Conservation (phyloP, 2,797 vertebrate species). For the Melopsittacus undulatus region DNA sequence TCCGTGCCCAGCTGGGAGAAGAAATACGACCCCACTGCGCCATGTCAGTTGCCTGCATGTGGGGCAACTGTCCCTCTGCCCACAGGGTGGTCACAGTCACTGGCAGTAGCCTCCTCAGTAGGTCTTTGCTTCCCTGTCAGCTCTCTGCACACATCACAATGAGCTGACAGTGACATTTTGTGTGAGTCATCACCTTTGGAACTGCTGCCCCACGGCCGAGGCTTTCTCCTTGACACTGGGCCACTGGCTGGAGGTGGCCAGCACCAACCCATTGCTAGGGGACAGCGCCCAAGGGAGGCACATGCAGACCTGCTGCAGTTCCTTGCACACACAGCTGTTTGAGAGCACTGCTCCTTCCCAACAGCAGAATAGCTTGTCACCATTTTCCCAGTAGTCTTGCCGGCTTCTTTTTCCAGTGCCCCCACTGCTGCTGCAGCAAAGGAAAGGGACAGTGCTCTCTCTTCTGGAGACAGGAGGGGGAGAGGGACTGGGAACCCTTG, state of each 20-base stretch:
- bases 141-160: background rate
- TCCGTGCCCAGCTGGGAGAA: background rate
- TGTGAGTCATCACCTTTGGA: background rate
- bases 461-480: background rate
- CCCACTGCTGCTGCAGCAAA: background rate
- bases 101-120: background rate
- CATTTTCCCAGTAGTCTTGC: background rate
- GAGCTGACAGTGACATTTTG: background rate
- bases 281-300: background rate
- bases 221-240: background rate
- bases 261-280: background rate
- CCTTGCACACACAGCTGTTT: background rate
- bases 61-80: background rate
- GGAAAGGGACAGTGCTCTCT: background rate
- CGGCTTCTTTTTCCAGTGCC: background rate
- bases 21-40: too few relatives aligned
- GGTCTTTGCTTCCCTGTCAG: background rate
- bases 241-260: background rate
- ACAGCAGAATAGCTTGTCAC: background rate
- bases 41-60: background rate
- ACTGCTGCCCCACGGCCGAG: background rate
- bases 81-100: background rate
- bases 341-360: background rate
- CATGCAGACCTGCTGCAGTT: background rate
- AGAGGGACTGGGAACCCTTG: background rate